phyloP scores from a whole-genome alignment of 2,113 vertebrate genomes.

The Takifugu flavidus region DNA sequence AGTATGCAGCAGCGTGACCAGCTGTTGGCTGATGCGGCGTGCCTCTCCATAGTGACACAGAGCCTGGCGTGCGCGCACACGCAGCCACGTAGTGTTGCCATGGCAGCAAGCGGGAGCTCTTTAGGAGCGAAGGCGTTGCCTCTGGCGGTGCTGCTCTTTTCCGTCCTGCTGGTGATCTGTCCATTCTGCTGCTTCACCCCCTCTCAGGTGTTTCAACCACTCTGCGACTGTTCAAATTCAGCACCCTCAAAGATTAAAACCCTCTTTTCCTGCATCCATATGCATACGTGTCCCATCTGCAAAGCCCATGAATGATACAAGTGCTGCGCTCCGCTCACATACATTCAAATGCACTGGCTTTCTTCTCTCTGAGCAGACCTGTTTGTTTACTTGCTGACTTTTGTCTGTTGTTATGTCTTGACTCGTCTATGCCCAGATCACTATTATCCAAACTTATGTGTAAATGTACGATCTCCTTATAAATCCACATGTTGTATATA shows the following conservation, averaged over 20 bases:
- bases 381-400: constrained; percentile 10
- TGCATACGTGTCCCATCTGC: no score
- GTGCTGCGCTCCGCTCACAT: constrained; percentile 11
- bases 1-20: constrained; percentile 63
- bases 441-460: no score
- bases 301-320: constrained; percentile 22
- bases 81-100: constrained; percentile 57
- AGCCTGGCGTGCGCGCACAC: constrained; percentile 33
- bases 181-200: constrained; percentile 20
- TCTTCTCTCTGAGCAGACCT: constrained; percentile 18
- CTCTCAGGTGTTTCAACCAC: constrained; percentile 21
- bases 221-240: no score
- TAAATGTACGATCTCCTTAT: neutral
- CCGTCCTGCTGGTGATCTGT: constrained; percentile 36
- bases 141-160: constrained; percentile 46
- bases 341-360: constrained; percentile 15
- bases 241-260: constrained; percentile 7
- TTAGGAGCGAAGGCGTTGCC: constrained; percentile 61
- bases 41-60: constrained; percentile 32
- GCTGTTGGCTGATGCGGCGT: constrained; percentile 58
- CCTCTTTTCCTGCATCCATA: neutral
- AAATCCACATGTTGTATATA: constrained; percentile 10
- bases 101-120: constrained; percentile 64
- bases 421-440: neutral
- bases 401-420: neutral